Evolutionary conservation across 2,888 invertebrate genomes (phyloP).

Genomic region (Agapostemon virescens): DNA sequence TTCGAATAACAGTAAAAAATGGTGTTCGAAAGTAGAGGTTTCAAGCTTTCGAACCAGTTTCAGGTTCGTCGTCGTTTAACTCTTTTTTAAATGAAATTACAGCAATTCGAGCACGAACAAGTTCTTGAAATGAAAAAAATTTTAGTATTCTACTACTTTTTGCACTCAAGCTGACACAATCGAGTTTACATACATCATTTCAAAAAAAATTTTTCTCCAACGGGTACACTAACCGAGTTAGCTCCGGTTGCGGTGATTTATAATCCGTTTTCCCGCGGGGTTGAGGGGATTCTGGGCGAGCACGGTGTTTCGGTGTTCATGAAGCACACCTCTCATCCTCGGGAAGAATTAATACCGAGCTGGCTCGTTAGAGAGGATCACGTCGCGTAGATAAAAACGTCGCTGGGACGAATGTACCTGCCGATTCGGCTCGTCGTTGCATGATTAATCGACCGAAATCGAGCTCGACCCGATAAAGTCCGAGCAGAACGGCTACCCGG

Average conservation of each 20-base stretch:
- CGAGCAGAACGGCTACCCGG: neutral
- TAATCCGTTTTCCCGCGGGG: neutral
- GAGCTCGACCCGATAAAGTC: constrained; percentile 20
- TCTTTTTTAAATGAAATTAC: neutral
- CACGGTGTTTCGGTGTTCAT: neutral
- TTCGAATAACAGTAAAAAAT: too few species aligned
- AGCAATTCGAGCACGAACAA: neutral
- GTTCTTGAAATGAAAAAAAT: neutral
- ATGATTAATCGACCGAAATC: constrained; percentile 44
- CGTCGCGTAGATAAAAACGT: neutral
- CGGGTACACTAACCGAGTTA: neutral
- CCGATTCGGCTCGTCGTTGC: neutral
- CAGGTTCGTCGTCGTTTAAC: neutral
- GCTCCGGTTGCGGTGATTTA: neutral
- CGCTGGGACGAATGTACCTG: neutral
- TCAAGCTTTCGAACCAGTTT: too few species aligned
- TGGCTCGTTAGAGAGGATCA: neutral
- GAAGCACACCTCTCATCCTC: neutral
- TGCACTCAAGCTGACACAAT: neutral
- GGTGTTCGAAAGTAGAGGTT: too few species aligned
- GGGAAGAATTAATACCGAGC: constrained; percentile 33
- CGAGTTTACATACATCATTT: too few species aligned
- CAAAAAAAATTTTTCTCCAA: neutral
- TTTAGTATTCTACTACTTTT: neutral
- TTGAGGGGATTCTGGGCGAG: neutral